Evolutionary conservation across 2,797 vertebrate genomes (phyloP).

Genomic region (Enoplosus armatus): DNA sequence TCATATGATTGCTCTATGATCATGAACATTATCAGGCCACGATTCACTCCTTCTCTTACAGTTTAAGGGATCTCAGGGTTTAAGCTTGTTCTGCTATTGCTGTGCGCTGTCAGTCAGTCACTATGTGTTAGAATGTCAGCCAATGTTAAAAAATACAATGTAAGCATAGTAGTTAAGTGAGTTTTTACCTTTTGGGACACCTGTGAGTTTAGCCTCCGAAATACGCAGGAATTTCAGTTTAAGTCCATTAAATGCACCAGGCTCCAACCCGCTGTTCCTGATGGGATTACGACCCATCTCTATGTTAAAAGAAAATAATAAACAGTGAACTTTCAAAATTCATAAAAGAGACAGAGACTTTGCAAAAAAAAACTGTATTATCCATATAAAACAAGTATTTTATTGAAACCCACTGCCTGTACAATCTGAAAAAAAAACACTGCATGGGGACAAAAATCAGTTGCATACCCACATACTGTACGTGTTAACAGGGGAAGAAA

Average conservation of each 20-base stretch:
- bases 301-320: neutral
- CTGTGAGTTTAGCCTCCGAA: constrained; percentile 16
- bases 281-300: constrained; percentile 18
- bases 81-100: neutral
- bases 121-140: neutral
- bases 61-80: neutral
- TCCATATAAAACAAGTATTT: no score
- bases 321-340: neutral
- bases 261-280: constrained; percentile 10
- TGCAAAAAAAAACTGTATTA: no score
- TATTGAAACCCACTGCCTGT: neutral
- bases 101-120: neutral
- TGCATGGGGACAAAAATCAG: neutral
- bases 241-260: constrained; percentile 5
- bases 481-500: neutral
- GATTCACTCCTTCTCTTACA: neutral
- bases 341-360: neutral
- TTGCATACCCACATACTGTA: neutral
- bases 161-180: neutral
- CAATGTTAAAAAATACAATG: no score
- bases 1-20: no score
- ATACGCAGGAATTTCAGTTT: neutral
- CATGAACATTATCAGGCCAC: no score
- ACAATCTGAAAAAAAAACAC: neutral
- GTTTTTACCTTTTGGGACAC: constrained; percentile 1